phyloP scores from a whole-genome alignment of 2,888 invertebrate genomes.

The Watsonalla binaria region DNA sequence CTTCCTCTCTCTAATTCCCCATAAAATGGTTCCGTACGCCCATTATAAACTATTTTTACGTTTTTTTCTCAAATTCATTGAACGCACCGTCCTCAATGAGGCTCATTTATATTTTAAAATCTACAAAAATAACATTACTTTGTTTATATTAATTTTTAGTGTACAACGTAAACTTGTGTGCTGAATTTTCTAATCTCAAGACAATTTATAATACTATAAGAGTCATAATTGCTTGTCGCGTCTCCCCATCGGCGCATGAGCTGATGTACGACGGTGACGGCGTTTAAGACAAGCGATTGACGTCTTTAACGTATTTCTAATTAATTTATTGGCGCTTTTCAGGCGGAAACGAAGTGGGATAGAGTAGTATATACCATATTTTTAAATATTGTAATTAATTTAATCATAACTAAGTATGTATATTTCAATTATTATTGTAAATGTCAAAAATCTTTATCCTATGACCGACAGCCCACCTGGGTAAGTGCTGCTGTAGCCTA shows the following conservation, averaged over 20 bases:
- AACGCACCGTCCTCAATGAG: slow-evolving; percentile 73
- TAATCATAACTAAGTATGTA: neutral
- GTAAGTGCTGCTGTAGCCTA: no score
- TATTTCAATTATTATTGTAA: neutral
- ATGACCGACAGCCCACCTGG: no score
- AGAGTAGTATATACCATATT: slow-evolving; percentile 30
- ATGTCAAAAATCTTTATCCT: no score
- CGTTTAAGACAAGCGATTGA: slow-evolving; percentile 59
- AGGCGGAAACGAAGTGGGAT: slow-evolving; percentile 51
- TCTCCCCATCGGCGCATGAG: slow-evolving; percentile 23
- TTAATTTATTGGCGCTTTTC: slow-evolving; percentile 74
- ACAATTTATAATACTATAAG: slow-evolving; percentile 41
- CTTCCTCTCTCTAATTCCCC: slow-evolving; percentile 62
- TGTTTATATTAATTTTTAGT: slow-evolving; percentile 71
- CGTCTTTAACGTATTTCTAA: slow-evolving; percentile 67
- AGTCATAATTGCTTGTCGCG: slow-evolving; percentile 42
- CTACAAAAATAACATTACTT: slow-evolving; percentile 60
- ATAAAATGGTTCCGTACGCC: slow-evolving; percentile 62
- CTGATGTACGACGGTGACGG: slow-evolving; percentile 43
- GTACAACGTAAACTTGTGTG: slow-evolving; percentile 60
- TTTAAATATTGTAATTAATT: neutral
- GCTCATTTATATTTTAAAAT: slow-evolving; percentile 63
- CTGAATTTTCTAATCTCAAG: slow-evolving; percentile 63
- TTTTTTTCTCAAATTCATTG: slow-evolving; percentile 62
- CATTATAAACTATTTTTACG: slow-evolving; percentile 72